Evolutionary conservation across 1,140 invertebrate genomes (phyloP).

Genomic region (Ips nitidus): DNA sequence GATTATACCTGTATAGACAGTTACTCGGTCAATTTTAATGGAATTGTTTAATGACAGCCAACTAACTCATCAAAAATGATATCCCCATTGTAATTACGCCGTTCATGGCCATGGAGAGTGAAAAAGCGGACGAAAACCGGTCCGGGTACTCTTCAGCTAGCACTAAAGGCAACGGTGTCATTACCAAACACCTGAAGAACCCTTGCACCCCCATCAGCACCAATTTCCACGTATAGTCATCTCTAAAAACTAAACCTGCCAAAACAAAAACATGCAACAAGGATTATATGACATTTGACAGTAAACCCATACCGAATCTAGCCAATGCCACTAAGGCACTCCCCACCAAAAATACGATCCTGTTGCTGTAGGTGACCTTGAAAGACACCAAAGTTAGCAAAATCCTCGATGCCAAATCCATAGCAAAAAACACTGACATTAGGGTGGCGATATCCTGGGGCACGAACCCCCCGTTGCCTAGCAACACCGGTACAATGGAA

Average conservation of each 20-base stretch:
- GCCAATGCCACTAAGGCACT: constrained; percentile 41
- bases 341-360: constrained; percentile 42
- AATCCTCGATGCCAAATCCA: constrained; percentile 44
- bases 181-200: constrained; percentile 40
- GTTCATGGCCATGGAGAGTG: constrained; percentile 42
- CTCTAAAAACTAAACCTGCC: constrained; percentile 16
- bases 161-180: constrained; percentile 43
- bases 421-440: constrained; percentile 43
- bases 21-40: neutral
- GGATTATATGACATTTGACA: neutral
- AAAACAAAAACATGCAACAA: neutral
- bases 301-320: constrained; percentile 40
- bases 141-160: constrained; percentile 41
- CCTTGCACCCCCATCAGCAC: constrained; percentile 28
- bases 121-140: constrained; percentile 41
- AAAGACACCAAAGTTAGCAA: constrained; percentile 40
- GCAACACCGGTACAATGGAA: constrained; percentile 43
- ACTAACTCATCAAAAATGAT: constrained; percentile 39
- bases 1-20: constrained; percentile 2
- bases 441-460: constrained; percentile 37
- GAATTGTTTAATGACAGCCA: neutral
- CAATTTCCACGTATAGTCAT: constrained; percentile 33
- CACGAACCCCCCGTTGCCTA: constrained; percentile 40
- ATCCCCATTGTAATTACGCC: constrained; percentile 36
- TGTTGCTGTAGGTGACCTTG: constrained; percentile 37